phyloP scores from a whole-genome alignment of 1,140 invertebrate species.

The Pinna nobilis region DNA sequence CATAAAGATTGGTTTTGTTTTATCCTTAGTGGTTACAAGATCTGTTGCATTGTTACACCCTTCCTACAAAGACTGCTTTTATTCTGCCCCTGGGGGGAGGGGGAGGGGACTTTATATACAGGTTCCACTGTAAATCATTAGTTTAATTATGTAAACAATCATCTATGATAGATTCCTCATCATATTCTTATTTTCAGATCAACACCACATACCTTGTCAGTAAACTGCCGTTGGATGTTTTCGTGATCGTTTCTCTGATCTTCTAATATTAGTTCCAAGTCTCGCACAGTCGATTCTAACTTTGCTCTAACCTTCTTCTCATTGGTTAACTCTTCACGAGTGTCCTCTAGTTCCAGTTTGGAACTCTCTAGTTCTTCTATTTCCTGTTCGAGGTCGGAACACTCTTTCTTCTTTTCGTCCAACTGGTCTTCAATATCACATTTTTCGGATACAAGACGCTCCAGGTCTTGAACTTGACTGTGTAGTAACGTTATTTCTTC shows the following conservation, averaged over 20 bases:
- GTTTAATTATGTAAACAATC: no score
- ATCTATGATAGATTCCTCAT: neutral
- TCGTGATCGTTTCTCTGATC: constrained; percentile 62
- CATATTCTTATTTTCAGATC: neutral
- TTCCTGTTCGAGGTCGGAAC: constrained; percentile 39
- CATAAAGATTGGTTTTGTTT: no score
- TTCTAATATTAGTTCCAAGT: constrained; percentile 61
- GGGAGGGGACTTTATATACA: no score
- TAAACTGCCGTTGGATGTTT: constrained; percentile 53
- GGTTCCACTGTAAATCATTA: no score
- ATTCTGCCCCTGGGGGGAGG: no score
- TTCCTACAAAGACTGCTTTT: no score
- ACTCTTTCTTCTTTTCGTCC: constrained; percentile 46
- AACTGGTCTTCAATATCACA: constrained; percentile 52
- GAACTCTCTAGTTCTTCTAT: constrained; percentile 45
- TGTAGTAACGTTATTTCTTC: constrained; percentile 51
- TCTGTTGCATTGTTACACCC: no score
- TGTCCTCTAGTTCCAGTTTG: constrained; percentile 41
- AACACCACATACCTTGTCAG: constrained; percentile 57
- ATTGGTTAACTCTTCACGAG: constrained; percentile 44
- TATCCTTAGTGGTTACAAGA: no score
- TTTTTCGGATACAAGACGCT: constrained; percentile 54
- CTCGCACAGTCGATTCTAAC: constrained; percentile 48
- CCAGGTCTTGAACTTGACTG: constrained; percentile 51
- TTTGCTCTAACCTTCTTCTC: constrained; percentile 39